Conservation (phyloP, 2,113 vertebrate genomes). For the Athene noctua region DNA sequence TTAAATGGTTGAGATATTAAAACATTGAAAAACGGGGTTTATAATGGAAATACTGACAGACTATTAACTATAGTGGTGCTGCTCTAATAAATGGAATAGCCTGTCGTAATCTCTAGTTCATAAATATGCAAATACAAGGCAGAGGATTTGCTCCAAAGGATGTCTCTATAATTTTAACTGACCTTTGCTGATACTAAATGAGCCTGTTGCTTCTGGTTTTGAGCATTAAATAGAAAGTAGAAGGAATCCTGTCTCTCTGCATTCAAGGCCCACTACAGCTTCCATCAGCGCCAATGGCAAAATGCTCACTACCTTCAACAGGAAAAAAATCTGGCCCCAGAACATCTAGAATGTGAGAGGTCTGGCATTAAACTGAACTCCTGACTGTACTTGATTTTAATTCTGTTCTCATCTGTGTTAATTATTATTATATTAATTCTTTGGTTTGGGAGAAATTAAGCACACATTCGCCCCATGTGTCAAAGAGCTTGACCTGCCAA, state of each 20-base stretch:
- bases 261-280: neutral
- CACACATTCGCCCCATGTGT: slow-evolving; percentile 66
- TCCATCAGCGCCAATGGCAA: neutral
- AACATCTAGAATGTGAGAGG: slow-evolving; percentile 62
- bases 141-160: slow-evolving; percentile 82
- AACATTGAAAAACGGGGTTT: slow-evolving; percentile 79
- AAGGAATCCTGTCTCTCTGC: slow-evolving; percentile 48
- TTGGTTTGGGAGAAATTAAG: slow-evolving; percentile 65
- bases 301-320: neutral
- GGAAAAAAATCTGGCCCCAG: slow-evolving; percentile 19
- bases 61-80: slow-evolving; percentile 79
- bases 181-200: slow-evolving; percentile 79
- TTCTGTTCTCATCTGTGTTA: slow-evolving; percentile 70
- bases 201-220: slow-evolving; percentile 80
- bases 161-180: slow-evolving; percentile 84
- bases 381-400: slow-evolving; percentile 66
- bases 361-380: slow-evolving; percentile 61
- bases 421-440: slow-evolving; percentile 77
- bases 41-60: slow-evolving; percentile 84
- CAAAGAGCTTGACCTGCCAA: slow-evolving; percentile 73
- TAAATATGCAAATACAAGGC: slow-evolving; percentile 84
- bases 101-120: slow-evolving; percentile 82
- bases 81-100: slow-evolving; percentile 82
- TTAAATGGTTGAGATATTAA: slow-evolving; percentile 80
- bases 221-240: slow-evolving; percentile 63